phyloP scores from a whole-genome alignment of 2,797 vertebrate species.

The Sebastes nivosus region DNA sequence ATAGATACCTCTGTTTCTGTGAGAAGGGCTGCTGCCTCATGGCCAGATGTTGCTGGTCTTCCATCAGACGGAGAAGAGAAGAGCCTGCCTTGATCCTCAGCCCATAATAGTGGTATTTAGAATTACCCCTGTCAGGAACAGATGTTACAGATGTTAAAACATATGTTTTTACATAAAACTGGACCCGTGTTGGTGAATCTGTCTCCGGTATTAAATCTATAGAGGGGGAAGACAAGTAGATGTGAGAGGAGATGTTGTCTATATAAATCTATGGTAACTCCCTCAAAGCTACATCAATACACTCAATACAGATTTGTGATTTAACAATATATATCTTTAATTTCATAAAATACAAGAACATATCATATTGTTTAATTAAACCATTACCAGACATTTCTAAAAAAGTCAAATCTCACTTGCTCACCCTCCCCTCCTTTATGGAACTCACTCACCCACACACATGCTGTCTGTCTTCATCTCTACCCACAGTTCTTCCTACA shows the following conservation, averaged over 20 bases:
- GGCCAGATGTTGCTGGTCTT: slow-evolving; percentile 95
- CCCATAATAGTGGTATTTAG: slow-evolving; percentile 96
- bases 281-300: not conserved
- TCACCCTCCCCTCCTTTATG: slow-evolving; percentile 18
- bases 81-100: slow-evolving; percentile 94
- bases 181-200: not conserved
- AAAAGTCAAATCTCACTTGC: slow-evolving; percentile 24
- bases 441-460: slow-evolving; percentile 57
- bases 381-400: slow-evolving; percentile 10
- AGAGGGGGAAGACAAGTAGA: not conserved
- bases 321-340: not conserved
- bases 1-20: slow-evolving; percentile 91
- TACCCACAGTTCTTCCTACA: slow-evolving; percentile 49
- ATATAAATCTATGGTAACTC: not conserved
- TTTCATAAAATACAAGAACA: not conserved
- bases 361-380: not conserved
- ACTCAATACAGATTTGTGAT: not conserved
- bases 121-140: slow-evolving; percentile 86
- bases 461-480: slow-evolving; percentile 52
- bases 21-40: slow-evolving; percentile 96
- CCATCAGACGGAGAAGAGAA: slow-evolving; percentile 91
- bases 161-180: not conserved
- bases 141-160: not conserved
- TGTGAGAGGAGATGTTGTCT: not conserved
- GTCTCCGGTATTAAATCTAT: not conserved